Conservation (phyloP, 2,888 invertebrate species). For the Drosophila sordidula region DNA sequence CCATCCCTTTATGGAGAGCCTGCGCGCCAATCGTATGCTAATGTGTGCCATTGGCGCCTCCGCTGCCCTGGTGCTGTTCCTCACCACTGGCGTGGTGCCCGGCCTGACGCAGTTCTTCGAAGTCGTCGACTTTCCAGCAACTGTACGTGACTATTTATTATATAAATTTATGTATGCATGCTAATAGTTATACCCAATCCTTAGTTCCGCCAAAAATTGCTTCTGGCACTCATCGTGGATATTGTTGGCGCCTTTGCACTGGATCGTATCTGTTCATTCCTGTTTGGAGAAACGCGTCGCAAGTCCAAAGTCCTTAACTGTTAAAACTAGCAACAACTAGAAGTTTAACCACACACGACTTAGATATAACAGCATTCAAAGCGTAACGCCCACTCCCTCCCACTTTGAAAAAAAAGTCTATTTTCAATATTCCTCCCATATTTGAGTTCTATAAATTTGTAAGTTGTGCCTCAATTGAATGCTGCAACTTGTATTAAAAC, state of each 20-base stretch:
- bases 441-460: slow-evolving; percentile 18
- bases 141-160: slow-evolving; percentile 87
- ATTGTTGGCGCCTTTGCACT: slow-evolving; percentile 93
- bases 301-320: slow-evolving; percentile 80
- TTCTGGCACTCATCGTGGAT: slow-evolving; percentile 93
- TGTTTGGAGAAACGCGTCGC: slow-evolving; percentile 92
- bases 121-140: slow-evolving; percentile 96
- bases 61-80: slow-evolving; percentile 91
- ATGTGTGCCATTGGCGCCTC: slow-evolving; percentile 95
- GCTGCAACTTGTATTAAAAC: slow-evolving; percentile 37
- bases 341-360: slow-evolving; percentile 12
- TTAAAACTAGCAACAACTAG: slow-evolving; percentile 24
- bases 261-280: slow-evolving; percentile 93
- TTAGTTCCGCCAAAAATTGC: slow-evolving; percentile 94
- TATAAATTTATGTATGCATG: neutral
- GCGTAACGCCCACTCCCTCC: neutral
- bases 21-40: slow-evolving; percentile 95
- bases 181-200: slow-evolving; percentile 48
- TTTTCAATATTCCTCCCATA: slow-evolving; percentile 2
- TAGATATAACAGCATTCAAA: slow-evolving; percentile 16
- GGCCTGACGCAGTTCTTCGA: slow-evolving; percentile 96
- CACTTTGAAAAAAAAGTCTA: slow-evolving; percentile 2
- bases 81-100: slow-evolving; percentile 94
- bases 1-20: slow-evolving; percentile 99
- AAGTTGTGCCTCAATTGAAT: slow-evolving; percentile 5